These are phyloP conservation scores for Schlechtendalia chinensis DNA, from an alignment of 1,140 invertebrate genomes.

Conservation along the genomic window DNA sequence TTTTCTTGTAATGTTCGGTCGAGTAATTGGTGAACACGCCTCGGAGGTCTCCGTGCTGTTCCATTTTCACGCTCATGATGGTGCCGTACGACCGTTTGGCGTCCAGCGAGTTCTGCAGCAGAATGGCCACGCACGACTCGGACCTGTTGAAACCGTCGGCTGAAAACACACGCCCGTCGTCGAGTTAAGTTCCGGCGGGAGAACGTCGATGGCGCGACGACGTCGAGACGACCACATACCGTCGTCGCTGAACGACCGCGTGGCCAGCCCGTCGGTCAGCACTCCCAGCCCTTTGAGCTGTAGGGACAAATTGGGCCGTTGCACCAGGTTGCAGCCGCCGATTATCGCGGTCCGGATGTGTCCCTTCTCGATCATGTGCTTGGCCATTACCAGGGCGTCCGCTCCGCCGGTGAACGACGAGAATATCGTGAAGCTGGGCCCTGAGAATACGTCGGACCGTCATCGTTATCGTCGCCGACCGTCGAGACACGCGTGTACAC, in stretches of 20 bases:
- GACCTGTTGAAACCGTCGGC: conserved; percentile 52
- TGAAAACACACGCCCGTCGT: conserved; percentile 9
- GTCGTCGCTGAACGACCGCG: conserved; percentile 69
- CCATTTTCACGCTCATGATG: conserved; percentile 61
- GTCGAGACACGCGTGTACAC: too few relatives aligned
- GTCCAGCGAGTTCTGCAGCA: conserved; percentile 61
- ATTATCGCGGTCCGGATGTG: conserved; percentile 70
- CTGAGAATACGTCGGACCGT: conserved; percentile 56
- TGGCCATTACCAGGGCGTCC: conserved; percentile 66
- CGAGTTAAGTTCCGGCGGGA: too few relatives aligned
- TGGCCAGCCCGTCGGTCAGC: conserved; percentile 67
- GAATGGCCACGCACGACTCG: conserved; percentile 57
- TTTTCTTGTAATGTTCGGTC: conserved; percentile 49
- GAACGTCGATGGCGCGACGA: too few relatives aligned
- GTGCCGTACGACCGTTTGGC: conserved; percentile 64
- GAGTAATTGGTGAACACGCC: conserved; percentile 49
- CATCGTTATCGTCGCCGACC: too few relatives aligned
- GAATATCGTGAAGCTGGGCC: conserved; percentile 70
- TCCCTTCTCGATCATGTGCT: conserved; percentile 64
- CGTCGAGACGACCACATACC: too few relatives aligned
- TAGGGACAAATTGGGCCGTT: conserved; percentile 65
- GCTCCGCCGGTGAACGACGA: conserved; percentile 71
- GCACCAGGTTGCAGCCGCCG: conserved; percentile 63
- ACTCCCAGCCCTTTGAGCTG: conserved; percentile 64
- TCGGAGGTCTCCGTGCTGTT: conserved; percentile 64